Evolutionary conservation across 2,888 invertebrate genomes (phyloP).

Genomic region (Clanis bilineata): DNA sequence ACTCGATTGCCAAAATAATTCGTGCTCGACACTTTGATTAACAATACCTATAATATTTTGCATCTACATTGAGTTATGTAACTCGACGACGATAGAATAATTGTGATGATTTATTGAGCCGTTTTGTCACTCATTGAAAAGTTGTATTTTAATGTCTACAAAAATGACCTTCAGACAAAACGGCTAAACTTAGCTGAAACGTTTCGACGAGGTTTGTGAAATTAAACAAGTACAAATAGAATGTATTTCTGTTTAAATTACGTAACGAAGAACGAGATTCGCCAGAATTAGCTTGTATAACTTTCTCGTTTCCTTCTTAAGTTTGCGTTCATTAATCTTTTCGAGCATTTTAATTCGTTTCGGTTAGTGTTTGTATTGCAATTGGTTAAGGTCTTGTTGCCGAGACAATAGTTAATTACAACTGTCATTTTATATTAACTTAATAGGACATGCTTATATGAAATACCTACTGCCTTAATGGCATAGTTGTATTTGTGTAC

Average conservation of each 20-base stretch:
- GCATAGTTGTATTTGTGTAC: too few species aligned
- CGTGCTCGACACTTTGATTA: too few species aligned
- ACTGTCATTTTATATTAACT: neutral
- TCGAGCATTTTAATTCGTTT: constrained; percentile 11
- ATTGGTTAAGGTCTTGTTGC: neutral
- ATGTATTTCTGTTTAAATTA: neutral
- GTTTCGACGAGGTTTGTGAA: constrained; percentile 22
- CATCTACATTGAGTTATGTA: too few species aligned
- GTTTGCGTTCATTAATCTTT: constrained; percentile 12
- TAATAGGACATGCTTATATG: too few species aligned
- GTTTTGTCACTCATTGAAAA: too few species aligned
- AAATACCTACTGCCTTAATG: too few species aligned
- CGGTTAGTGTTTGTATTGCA: constrained; percentile 9
- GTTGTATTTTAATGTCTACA: neutral
- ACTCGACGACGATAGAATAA: too few species aligned
- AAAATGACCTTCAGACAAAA: neutral
- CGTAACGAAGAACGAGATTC: constrained; percentile 12
- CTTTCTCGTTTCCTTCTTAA: constrained; percentile 10
- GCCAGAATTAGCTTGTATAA: constrained; percentile 1
- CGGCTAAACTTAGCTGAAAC: constrained; percentile 22
- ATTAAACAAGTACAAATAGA: constrained; percentile 14
- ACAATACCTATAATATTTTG: too few species aligned
- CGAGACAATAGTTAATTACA: neutral
- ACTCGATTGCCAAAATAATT: too few species aligned
- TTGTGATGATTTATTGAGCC: too few species aligned